Evolutionary conservation across 1,140 invertebrate genomes (phyloP), one percentile per base, ranked within the genome.

Genomic region (Tachypleus tridentatus): DNA sequence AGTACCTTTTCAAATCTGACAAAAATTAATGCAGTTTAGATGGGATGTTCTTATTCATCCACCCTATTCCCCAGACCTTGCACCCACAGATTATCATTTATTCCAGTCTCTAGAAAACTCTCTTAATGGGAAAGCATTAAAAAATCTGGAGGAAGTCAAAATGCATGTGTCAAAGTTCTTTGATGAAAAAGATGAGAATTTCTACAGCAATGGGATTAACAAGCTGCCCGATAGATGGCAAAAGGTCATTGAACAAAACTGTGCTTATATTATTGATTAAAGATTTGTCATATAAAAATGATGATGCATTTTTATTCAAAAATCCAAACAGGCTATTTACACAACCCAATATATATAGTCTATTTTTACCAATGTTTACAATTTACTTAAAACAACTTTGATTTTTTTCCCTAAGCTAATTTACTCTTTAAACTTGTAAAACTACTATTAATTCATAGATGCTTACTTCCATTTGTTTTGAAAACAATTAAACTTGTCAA

Each of bases 31-130:
- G 7, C 57, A 70, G 47, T 54, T 75, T 10, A 66, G 65, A 9
- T 73, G 70, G 71, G 72, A 75, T 68, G 64, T 69, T 50, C 61
- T 73, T 4, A 51, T 61, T 58, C 73, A 76, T 56, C 72, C 72
- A 63, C 72, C 69, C 49, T 75, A 74, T 60, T 65, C 61, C 60
- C 70, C 72, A 51, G 73, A 74, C 57, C 56, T 73, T 51, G 64
- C 73, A 48, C 65, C 74, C n/a, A 66, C 70, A 50, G 70, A 75
- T 58, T 75, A 65, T 58, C 66, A 70, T 66, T 63, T 75, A n/a
- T 74, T 75, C 60, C 6, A 62, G 10, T 49, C 66, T 10, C 57
- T 74, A 49, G 6, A 68, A 11, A 60, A 72, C 61, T 59, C 5
- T 8, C 57, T 74, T 7, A 49, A n/a, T 11, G 72, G 61, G 6